Conservation (phyloP, 2,797 vertebrate species). For the Podargus strigoides region DNA sequence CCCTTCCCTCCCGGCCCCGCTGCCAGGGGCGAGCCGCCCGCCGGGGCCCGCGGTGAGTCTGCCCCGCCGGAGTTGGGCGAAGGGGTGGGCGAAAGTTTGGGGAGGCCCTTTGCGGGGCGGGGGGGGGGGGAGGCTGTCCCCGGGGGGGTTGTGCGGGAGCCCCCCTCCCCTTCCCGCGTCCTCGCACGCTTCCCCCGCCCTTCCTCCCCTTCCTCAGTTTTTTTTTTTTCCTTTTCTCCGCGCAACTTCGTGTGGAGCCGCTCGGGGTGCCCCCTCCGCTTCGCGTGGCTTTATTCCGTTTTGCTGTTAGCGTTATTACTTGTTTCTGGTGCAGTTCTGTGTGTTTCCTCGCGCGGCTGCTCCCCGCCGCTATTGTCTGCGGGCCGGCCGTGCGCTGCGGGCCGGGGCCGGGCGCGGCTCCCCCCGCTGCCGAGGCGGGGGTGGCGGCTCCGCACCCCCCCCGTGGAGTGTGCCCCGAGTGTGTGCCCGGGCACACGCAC, state of each 20-base stretch:
- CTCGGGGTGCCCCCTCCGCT: neutral
- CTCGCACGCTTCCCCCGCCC: neutral
- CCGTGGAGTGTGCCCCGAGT: neutral
- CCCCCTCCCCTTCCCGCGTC: neutral
- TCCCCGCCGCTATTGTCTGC: conserved; percentile 46
- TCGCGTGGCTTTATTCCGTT: neutral
- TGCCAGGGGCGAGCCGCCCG: conserved; percentile 32
- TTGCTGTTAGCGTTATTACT: neutral
- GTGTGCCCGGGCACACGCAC: neutral
- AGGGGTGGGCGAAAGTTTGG: neutral
- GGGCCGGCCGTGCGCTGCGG: neutral
- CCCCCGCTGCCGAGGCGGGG: neutral
- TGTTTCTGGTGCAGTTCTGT: neutral
- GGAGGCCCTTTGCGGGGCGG: neutral
- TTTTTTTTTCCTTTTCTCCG: neutral
- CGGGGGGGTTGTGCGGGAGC: neutral
- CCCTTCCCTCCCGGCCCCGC: conserved; percentile 31
- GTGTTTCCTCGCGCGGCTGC: neutral
- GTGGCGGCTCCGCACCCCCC: neutral
- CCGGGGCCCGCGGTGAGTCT: conserved; percentile 36
- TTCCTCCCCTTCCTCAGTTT: neutral
- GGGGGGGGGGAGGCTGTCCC: neutral
- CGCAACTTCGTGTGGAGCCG: neutral
- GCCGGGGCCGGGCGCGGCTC: conserved; percentile 10
- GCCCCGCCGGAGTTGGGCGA: conserved; percentile 35